phyloP scores from a whole-genome alignment of 2,113 vertebrate species.

The Tragelaphus buxtoni region DNA sequence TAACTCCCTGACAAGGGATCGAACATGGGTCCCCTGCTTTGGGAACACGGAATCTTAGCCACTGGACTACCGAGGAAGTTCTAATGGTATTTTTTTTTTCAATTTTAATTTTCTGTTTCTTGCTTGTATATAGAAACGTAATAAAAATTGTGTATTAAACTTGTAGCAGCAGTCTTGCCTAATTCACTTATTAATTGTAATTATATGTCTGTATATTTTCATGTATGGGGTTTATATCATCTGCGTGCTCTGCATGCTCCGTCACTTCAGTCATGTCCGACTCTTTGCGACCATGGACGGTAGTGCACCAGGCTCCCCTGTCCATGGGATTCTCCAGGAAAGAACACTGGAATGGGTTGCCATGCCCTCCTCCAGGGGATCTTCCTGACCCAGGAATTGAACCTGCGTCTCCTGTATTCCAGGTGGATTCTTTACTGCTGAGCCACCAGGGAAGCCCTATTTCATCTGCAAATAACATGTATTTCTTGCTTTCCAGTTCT shows the following conservation, averaged over 20 bases:
- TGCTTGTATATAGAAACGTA: not conserved
- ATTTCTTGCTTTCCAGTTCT: not conserved
- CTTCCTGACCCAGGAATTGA: not conserved
- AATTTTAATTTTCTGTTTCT: not conserved
- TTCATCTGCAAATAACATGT: not conserved
- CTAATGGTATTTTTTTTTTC: not conserved
- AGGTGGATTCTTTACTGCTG: not conserved
- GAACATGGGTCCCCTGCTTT: not conserved
- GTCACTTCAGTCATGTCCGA: accelerated
- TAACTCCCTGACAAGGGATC: not conserved
- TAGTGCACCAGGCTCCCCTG: not conserved
- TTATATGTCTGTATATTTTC: not conserved
- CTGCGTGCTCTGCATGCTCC: not conserved
- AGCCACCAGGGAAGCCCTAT: not conserved
- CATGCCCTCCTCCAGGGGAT: not conserved
- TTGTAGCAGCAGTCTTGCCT: not conserved
- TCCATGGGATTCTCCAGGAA: not conserved
- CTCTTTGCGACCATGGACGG: not conserved
- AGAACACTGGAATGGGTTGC: not conserved
- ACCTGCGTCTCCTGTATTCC: not conserved
- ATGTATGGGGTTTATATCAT: not conserved
- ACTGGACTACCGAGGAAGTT: not conserved
- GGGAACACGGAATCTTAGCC: not conserved
- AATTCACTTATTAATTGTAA: not conserved
- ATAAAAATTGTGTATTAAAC: not conserved